phyloP scores from a whole-genome alignment of 2,113 vertebrate species.

The Halcyon malimbica region DNA sequence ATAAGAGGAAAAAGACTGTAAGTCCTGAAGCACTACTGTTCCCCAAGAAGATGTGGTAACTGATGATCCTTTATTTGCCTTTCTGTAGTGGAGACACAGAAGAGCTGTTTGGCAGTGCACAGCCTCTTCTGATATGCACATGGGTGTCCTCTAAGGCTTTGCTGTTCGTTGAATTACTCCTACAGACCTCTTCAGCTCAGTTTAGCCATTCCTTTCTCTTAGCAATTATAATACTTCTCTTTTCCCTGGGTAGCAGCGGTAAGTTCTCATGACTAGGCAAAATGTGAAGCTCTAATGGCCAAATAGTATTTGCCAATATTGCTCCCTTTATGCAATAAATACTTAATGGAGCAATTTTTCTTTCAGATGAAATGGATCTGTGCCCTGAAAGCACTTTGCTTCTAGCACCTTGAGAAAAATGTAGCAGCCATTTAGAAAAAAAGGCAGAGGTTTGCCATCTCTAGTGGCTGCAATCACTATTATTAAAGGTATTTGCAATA shows the following conservation, averaged over 20 bases:
- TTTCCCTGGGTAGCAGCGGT: background rate
- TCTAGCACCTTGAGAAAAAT: background rate
- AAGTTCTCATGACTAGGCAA: constrained; percentile 1
- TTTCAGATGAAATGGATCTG: constrained; percentile 33
- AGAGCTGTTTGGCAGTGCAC: background rate
- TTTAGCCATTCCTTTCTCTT: background rate
- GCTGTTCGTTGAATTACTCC: background rate
- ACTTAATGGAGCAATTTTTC: background rate
- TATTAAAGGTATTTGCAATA: background rate
- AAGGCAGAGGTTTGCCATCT: background rate
- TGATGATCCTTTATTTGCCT: background rate
- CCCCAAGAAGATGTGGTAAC: background rate
- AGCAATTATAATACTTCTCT: background rate
- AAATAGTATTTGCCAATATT: background rate
- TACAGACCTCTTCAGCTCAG: background rate
- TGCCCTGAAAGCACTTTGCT: constrained; percentile 40
- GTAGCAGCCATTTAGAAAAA: background rate
- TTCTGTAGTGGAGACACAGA: background rate
- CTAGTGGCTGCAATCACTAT: background rate
- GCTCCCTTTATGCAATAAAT: background rate
- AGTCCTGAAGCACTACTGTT: background rate
- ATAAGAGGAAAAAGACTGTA: background rate
- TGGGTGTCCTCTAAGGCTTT: background rate
- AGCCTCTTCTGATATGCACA: rapidly evolving
- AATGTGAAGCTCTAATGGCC: constrained; percentile 9